Percentiles rank a stretch among this genome's conserved stretches.
Conservation (phyloP, 2,113 vertebrate genomes). For the Rhinopithecus roxellana region DNA sequence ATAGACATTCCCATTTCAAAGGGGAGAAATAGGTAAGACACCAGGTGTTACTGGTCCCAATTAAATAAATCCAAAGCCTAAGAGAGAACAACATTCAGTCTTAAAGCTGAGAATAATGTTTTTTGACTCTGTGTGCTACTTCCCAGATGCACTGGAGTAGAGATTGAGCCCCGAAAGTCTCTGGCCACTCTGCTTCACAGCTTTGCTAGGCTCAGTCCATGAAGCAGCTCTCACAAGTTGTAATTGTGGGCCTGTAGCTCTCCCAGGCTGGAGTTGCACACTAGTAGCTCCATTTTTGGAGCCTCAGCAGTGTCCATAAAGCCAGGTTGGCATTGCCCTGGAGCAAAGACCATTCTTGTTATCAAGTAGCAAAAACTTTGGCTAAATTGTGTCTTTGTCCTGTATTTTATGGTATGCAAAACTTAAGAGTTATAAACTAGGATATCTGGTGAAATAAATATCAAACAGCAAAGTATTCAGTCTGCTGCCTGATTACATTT, state of each 20-base stretch:
- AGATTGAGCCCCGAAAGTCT: background rate
- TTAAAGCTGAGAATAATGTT: background rate
- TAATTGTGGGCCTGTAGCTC: background rate
- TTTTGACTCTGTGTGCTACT: background rate
- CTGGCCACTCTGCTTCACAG: background rate
- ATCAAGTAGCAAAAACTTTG: background rate
- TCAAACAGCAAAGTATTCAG: background rate
- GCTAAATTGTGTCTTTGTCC: background rate
- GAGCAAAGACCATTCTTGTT: background rate
- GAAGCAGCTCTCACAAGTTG: background rate
- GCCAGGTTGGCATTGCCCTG: background rate
- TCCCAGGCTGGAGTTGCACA: background rate
- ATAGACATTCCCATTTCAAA: background rate
- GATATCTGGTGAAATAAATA: background rate
- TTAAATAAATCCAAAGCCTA: background rate
- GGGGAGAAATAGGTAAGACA: background rate
- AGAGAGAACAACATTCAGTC: background rate
- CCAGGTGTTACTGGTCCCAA: background rate
- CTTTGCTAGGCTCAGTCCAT: background rate
- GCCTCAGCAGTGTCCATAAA: background rate
- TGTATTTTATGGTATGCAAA: background rate
- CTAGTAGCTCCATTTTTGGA: background rate
- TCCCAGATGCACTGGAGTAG: background rate
- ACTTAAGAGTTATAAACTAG: background rate
- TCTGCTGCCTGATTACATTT: background rate